Evolutionary conservation across 2,888 invertebrate species (phyloP), one percentile per base, ranked within the genome.

Genomic region (Cylloceria caligata): DNA sequence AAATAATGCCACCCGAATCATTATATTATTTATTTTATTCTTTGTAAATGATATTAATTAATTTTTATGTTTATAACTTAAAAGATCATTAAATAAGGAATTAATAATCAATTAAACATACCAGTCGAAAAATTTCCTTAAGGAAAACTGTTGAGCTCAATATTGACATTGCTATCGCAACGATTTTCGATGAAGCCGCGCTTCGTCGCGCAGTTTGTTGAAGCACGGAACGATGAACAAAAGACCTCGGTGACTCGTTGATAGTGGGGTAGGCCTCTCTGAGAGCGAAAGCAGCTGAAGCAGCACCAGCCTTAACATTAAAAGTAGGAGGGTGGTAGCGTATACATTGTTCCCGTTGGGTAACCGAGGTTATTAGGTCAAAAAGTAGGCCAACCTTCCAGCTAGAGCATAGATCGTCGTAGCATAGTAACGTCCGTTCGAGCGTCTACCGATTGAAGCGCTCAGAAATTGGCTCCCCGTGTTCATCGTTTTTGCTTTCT

Each of bases 311-410:
- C 27, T 39, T 52, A 52, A n/a, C 64, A 55, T 57, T 55, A 64
- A 71, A 78, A 65, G 74, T 62, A 49, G 21, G 45, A 52, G 74
- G 67, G 67, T 60, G 71, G 74, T 60, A 13, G 21, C 57, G 65
- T 68, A 49, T 52, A 73, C 68, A 81, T 78, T 65, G 74, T 78
- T 74, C 64, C 68, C 49, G 55, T 27, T 47, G 60, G 65, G 27
- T 78, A 57, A 55, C 73, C 77, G 79, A 87, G 86, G 86, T 89
- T 90, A 90, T 90, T 90, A 89, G 86, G 86, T 79, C 82, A 83
- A 85, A 86, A 88, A 89, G 88, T 90, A 88, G 89, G 89, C 87
- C 88, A 89, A 87, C 87, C 87, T 87, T 80, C 69, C 81, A 65
- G 84, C 39, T 73, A 67, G 80, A 79, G 79, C 85, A 83, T 36